These are phyloP conservation scores for Acanthurus leucopareius DNA, from an alignment of 2,797 vertebrate species.

Conservation along the genomic window DNA sequence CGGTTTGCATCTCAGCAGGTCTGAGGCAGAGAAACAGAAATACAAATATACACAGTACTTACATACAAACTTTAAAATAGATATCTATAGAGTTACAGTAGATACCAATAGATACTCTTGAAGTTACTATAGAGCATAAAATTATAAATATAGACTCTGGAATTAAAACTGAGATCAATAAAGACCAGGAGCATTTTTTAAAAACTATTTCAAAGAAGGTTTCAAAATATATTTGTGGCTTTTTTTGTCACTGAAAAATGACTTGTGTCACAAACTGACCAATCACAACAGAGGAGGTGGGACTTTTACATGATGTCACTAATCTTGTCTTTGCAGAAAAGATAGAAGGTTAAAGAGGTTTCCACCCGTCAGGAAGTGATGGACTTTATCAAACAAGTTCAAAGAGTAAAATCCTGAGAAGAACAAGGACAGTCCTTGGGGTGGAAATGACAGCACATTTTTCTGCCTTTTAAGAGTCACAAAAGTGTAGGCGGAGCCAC, in stretches of 20 bases:
- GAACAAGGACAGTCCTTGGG: neutral
- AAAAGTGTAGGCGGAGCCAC: constrained; percentile 5
- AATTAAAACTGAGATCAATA: neutral
- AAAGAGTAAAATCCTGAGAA: constrained; percentile 30
- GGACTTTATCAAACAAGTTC: neutral
- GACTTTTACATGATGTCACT: neutral
- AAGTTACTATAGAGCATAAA: constrained; percentile 25
- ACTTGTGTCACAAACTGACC: neutral
- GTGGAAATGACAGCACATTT: constrained; percentile 5
- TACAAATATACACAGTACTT: constrained; percentile 51
- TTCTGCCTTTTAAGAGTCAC: neutral
- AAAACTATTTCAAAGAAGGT: neutral
- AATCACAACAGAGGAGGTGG: constrained; percentile 35
- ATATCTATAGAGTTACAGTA: constrained; percentile 43
- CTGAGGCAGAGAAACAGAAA: constrained; percentile 6
- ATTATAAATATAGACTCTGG: constrained; percentile 56
- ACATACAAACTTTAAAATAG: constrained; percentile 49
- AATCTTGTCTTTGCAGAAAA: neutral
- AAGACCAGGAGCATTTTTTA: neutral
- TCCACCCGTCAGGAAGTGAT: constrained; percentile 3
- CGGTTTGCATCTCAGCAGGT: constrained; percentile 27
- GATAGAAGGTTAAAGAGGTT: neutral
- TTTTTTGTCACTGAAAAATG: no score
- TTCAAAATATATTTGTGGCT: no score
- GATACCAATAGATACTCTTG: constrained; percentile 37